A percentile compares a stretch with the other conserved stretches of the same genome.
These are phyloP conservation scores for Matsumurasca onukii DNA, from an alignment of 1,140 invertebrate genomes.

Conservation along the genomic window DNA sequence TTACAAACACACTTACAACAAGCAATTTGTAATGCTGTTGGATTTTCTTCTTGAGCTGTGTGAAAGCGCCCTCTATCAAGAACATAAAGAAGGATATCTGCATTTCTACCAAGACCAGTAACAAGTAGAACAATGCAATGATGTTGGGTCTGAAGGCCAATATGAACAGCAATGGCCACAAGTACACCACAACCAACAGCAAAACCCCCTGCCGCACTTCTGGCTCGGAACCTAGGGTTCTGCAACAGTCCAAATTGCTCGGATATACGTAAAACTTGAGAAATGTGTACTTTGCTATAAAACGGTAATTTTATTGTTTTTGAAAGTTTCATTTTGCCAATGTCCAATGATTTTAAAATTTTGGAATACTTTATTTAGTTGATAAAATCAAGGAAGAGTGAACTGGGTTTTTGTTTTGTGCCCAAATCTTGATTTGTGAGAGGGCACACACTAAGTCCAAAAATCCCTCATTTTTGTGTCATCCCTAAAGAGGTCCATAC, in stretches of 20 bases:
- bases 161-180: background rate
- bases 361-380: background rate
- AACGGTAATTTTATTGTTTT: background rate
- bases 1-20: conserved; percentile 10
- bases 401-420: background rate
- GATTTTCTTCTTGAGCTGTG: background rate
- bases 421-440: too few species aligned
- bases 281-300: background rate
- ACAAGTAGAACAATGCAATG: background rate
- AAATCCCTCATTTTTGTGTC: too few species aligned
- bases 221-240: background rate
- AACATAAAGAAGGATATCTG: conserved; percentile 6
- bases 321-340: background rate
- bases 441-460: too few species aligned
- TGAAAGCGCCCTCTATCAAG: background rate
- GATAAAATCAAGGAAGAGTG: background rate
- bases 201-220: background rate
- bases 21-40: conserved; percentile 8
- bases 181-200: background rate
- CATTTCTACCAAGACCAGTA: background rate
- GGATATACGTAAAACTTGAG: background rate
- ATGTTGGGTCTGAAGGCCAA: background rate
- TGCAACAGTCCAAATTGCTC: background rate
- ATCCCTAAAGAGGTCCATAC: too few species aligned
- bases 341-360: background rate